A percentile compares a stretch with the other conserved stretches of the same genome.
phyloP scores from a whole-genome alignment of 2,113 vertebrate species.

The Tenebrosternarchus preto region DNA sequence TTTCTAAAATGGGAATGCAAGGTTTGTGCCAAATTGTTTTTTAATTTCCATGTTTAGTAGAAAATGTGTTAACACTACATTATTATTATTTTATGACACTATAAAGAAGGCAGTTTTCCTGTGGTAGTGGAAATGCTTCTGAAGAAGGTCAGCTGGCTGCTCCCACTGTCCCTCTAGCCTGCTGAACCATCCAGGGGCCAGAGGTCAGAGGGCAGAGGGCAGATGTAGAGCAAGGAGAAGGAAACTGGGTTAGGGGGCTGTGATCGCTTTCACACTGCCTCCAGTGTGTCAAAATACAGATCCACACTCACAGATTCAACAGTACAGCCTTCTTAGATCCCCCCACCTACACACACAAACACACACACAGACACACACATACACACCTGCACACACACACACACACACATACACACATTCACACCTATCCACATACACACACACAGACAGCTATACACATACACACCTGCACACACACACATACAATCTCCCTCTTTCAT shows the following conservation, averaged over 20 bases:
- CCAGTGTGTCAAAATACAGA: slow-evolving; percentile 60
- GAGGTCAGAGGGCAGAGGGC: background rate
- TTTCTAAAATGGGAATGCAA: too few relatives aligned
- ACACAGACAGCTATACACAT: background rate
- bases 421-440: slow-evolving; percentile 32
- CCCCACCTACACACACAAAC: slow-evolving; percentile 14
- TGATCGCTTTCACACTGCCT: slow-evolving; percentile 61
- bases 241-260: slow-evolving; percentile 51
- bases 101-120: background rate
- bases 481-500: slow-evolving; percentile 62
- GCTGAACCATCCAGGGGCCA: slow-evolving; percentile 30
- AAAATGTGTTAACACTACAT: too few relatives aligned
- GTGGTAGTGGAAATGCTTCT: background rate
- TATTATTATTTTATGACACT: background rate
- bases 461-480: slow-evolving; percentile 28
- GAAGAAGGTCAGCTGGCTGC: slow-evolving; percentile 46
- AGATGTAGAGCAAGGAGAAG: slow-evolving; percentile 39
- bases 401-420: background rate
- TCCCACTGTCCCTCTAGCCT: slow-evolving; percentile 35
- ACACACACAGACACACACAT: background rate
- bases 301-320: slow-evolving; percentile 61
- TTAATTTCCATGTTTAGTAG: too few relatives aligned
- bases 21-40: too few relatives aligned
- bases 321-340: slow-evolving; percentile 19
- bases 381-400: slow-evolving; percentile 24